Evolutionary conservation across 2,888 invertebrate genomes (phyloP).

Genomic region (Odontocolon sp.): DNA sequence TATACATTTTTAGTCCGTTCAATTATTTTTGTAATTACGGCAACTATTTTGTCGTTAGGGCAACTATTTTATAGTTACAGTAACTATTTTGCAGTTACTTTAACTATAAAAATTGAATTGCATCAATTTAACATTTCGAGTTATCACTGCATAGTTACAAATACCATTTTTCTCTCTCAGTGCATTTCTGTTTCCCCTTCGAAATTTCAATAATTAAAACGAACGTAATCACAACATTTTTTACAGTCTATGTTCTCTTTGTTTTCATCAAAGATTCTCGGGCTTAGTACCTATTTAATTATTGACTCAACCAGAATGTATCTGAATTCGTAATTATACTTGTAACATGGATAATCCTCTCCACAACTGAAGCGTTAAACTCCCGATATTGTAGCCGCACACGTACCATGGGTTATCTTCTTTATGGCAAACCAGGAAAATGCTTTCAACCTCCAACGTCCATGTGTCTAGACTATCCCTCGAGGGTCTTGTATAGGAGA

Average conservation of each 20-base stretch:
- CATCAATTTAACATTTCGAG: too few species aligned
- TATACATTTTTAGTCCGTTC: too few species aligned
- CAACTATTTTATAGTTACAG: too few species aligned
- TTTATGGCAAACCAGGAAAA: constrained; percentile 37
- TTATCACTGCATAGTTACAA: too few species aligned
- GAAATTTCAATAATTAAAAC: neutral
- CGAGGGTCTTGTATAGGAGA: neutral
- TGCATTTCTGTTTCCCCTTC: too few species aligned
- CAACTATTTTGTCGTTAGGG: too few species aligned
- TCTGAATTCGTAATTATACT: constrained; percentile 35
- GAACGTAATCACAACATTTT: too few species aligned
- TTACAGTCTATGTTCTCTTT: too few species aligned
- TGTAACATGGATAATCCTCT: constrained; percentile 36
- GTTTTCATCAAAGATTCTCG: neutral
- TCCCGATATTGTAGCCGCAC: constrained; percentile 18
- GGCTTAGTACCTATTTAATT: constrained; percentile 25
- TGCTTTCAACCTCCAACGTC: neutral
- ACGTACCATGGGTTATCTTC: constrained; percentile 40
- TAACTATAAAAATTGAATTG: too few species aligned
- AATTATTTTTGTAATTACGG: too few species aligned
- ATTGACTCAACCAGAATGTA: constrained; percentile 19
- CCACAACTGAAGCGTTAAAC: constrained; percentile 27
- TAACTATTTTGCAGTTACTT: too few species aligned
- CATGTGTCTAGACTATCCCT: neutral
- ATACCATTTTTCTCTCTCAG: too few species aligned